phyloP scores from a whole-genome alignment of 2,888 invertebrate species.

The Eudasyphora cyanicolor region DNA sequence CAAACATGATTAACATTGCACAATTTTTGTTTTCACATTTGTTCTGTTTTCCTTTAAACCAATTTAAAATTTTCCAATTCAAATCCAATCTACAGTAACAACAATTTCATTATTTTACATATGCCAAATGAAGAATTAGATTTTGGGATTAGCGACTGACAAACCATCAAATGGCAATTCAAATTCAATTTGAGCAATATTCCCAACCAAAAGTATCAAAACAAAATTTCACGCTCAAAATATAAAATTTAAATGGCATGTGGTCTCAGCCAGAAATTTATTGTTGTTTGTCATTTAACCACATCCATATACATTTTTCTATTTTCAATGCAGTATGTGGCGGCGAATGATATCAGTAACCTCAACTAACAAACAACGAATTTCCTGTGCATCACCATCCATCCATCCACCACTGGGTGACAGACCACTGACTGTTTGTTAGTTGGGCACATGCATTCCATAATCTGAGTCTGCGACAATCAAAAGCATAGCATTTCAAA shows the following conservation, averaged over 20 bases:
- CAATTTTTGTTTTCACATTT: too few species aligned
- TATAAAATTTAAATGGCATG: neutral
- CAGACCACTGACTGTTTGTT: too few species aligned
- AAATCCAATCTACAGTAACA: neutral
- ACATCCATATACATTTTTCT: slow-evolving; percentile 35
- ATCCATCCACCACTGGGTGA: neutral
- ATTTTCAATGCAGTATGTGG: neutral
- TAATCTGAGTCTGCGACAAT: too few species aligned
- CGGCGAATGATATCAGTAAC: neutral
- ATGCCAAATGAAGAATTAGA: neutral
- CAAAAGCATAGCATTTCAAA: too few species aligned
- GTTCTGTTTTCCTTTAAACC: neutral
- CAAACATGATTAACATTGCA: too few species aligned
- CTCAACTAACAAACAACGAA: slow-evolving; percentile 13
- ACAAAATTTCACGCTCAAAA: neutral
- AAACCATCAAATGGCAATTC: neutral
- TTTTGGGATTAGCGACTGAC: neutral
- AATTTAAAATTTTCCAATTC: neutral
- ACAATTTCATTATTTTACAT: neutral
- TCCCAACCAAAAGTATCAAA: neutral
- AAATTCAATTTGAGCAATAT: neutral
- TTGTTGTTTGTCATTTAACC: slow-evolving; percentile 28
- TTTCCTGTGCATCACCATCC: neutral
- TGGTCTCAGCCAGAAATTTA: neutral
- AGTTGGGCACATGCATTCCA: too few species aligned